Evolutionary conservation across 1,140 invertebrate genomes (phyloP), one percentile per base, ranked within the genome.

Genomic region (Tetragnatha versicolor): DNA sequence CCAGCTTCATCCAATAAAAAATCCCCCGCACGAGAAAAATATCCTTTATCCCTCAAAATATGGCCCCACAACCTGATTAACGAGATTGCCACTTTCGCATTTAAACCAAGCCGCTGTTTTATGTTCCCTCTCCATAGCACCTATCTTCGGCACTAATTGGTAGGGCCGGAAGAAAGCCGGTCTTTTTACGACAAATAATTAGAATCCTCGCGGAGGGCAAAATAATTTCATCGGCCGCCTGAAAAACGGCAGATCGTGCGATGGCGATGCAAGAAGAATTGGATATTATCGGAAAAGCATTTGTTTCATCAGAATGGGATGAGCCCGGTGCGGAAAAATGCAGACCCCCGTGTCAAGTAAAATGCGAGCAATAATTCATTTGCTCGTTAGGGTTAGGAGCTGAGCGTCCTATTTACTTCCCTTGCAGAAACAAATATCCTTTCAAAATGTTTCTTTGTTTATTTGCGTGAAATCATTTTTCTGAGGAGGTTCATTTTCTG

Each of bases 221-320:
- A 77, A 77, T 77, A 77, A 77, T 77, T 65, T 61, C 35, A 17
- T 22, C 22, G 9, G 7, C 39, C 45, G 20, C 25, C 65, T 20
- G n/a, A n/a, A n/a, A 31, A 20, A 22, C 29, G 22, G 33, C 66
- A 22, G 47, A 55, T 45, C 58, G 42, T 20, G 49, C 65, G 73
- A 77, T 66, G 66, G 60, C 29, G 61, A 33, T 22, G 61, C 58
- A 51, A 33, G 17, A 53, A 77, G 73, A 66, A 77, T 77, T 77
- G 73, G 73, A 77, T 77, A 77, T 65, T 77, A 77, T 77, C 61
- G 73, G 73, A 77, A 77, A 77, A 77, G 73, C 73, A 77, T 77
- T 77, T 77, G 61, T 77, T 77, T 77, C 73, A 66, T 51, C 60
- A 37, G 47, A 53, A 77, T 53, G 37, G 37, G 73, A 77, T 77